Evolutionary conservation across 2,113 vertebrate species (phyloP).

Genomic region (Aleadryas rufinucha): DNA sequence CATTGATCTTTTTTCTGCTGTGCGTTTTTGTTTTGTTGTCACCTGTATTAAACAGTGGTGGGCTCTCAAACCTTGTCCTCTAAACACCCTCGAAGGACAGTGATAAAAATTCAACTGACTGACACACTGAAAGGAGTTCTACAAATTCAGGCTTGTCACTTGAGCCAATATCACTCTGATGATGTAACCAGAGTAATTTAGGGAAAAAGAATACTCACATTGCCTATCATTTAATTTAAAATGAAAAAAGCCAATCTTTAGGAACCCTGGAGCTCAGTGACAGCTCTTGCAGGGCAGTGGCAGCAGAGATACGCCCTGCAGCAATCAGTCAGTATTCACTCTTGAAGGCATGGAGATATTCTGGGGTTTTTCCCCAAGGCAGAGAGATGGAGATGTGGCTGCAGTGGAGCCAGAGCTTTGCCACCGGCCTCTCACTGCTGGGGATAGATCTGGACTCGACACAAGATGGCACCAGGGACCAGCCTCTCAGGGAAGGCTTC

Average conservation of each 20-base stretch:
- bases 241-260: not conserved
- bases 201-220: not conserved
- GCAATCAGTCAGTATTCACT: not conserved
- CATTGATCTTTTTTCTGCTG: not conserved
- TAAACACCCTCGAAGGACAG: not conserved
- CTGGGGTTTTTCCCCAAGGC: no score
- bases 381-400: not conserved
- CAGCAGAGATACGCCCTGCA: not conserved
- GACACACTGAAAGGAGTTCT: not conserved
- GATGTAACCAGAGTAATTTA: not conserved
- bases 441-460: not conserved
- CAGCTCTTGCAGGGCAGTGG: not conserved
- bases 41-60: not conserved
- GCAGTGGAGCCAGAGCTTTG: not conserved
- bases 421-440: not conserved
- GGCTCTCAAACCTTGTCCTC: not conserved
- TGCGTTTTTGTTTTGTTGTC: not conserved
- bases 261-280: fast-evolving
- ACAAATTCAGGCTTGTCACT: not conserved
- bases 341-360: not conserved
- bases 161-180: not conserved
- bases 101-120: not conserved
- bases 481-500: constrained; percentile 26
- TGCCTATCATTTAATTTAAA: not conserved
- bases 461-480: constrained; percentile 73